Evolutionary conservation across 2,888 invertebrate species (phyloP), one percentile per base, ranked within the genome.

Genomic region (Diarsia dahlii): DNA sequence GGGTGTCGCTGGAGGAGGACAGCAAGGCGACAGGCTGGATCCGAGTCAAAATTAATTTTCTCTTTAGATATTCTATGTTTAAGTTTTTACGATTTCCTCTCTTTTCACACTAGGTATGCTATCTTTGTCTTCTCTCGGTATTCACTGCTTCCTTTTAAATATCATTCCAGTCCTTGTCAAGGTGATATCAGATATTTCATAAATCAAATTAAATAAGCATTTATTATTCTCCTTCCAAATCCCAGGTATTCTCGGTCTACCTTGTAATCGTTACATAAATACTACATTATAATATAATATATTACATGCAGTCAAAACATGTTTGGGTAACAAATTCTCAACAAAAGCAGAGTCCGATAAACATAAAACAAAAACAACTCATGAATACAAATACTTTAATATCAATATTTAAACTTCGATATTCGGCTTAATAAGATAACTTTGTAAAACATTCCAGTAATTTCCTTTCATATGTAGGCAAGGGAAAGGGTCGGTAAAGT

Each of bases 381-480:
- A 71, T 76, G 64, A 71, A 81, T 81, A 77, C 34, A 71, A 81
- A 81, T 78, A 78, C 50, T 68, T 78, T 63, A 66, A 74, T 75
- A 80, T 71, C 71, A 74, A 78, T 71, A 82, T 69, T 65, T 73
- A 63, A 56, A 72, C 28, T 67, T 77, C 62, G 56, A 78, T 74
- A 62, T 69, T 60, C 28, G 66, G 56, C 65, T 78, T 80, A 86
- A 73, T 80, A 84, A 71, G 75, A 82, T 79, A 80, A 80, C 79
- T 86, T 86, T 34, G 54, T 46, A 68, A 84, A 84, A 82, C 63
- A 86, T 85, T 82, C 64, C 63, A 60, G 75, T 83, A 85, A 86
- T 85, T 83, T 74, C 71, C 77, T 76, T 81, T 81, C 68, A 79
- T 83, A 67, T 80, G 68, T 62, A 46, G 46, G 66, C 65, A 52